Evolutionary conservation across 1,140 invertebrate genomes (phyloP), one percentile per base, ranked within the genome.

Genomic region (Lethrus apterus): DNA sequence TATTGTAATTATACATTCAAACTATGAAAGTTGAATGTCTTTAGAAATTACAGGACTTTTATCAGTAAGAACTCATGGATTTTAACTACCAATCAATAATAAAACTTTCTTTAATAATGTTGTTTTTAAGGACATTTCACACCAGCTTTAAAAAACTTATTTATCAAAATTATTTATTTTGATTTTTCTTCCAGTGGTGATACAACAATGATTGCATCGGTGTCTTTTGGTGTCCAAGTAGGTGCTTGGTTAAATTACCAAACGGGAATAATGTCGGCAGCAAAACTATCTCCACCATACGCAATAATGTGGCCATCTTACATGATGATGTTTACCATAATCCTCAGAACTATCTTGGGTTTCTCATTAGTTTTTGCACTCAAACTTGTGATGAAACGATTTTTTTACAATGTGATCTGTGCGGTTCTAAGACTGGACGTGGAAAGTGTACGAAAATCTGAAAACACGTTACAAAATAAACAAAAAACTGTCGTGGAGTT

Each of bases 231-330:
- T 26, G 71, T 89, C 36, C 74, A 84, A 33, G 67, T 78, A 5
- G 89, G 88, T n/a, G 76, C 85, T 2, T 93, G 89, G 87, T 68
- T 86, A 3, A 89, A 89, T 69, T 90, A 81, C 64, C 83, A 83
- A 62, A 71, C 80, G 11, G 85, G 86, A 18, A 70, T 79, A 46
- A 79, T 88, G 68, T 60, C 65, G 7, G 69, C 73, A 20, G 71
- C 76, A 13, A 47, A 63, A 4, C 44, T 64, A 2, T 57, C 68
- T 19, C 79, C 81, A 13, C 88, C 87, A 2, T 87, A 87, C 67
- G 60, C 72, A 18, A 83, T 89, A 49, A 77, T 83, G 46, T 89
- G 84, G 84, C 84, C 85, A 15, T 80, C 83, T 3, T 76, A 77
- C 50, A 70, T 74, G 45, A 85, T 84, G 78, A 56, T 84, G 4